These are phyloP conservation scores for Muscicapa comitata DNA, from an alignment of 2,797 vertebrate genomes.

Conservation along the genomic window DNA sequence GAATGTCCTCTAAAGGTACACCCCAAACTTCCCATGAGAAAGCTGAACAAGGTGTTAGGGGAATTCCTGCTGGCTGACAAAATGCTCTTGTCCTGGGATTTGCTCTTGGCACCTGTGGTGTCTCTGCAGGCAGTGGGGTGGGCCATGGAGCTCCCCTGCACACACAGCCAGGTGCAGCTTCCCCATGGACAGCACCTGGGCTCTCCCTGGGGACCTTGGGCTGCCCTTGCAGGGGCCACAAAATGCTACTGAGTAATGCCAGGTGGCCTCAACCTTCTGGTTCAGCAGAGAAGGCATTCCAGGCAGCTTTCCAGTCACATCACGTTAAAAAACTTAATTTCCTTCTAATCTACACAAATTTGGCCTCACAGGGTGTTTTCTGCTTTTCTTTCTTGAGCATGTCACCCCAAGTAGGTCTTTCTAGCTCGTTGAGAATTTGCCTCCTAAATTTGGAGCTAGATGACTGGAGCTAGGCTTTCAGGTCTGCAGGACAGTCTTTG, in stretches of 20 bases:
- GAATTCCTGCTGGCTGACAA: not conserved
- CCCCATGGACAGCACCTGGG: fast-evolving
- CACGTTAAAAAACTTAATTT: not conserved
- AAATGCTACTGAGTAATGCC: not conserved
- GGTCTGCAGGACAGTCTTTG: not conserved
- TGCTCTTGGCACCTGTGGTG: not conserved
- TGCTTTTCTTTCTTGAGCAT: not conserved
- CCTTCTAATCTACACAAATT: not conserved
- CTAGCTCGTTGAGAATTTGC: not conserved
- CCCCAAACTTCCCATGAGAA: not conserved
- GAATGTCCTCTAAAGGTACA: not conserved
- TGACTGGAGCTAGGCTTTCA: not conserved
- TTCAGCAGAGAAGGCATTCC: not conserved
- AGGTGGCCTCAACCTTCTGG: not conserved
- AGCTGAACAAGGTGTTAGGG: not conserved
- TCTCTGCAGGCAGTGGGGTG: fast-evolving
- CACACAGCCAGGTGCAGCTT: not conserved
- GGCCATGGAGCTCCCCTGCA: not conserved
- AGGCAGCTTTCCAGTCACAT: not conserved
- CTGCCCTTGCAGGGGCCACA: not conserved
- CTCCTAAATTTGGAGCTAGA: not conserved
- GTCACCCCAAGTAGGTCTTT: not conserved
- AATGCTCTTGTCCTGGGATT: not conserved
- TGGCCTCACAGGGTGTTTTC: fast-evolving
- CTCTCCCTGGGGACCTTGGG: not conserved